These are phyloP conservation scores for Paralichthys olivaceus DNA, from an alignment of 2,113 vertebrate species.

Conservation along the genomic window DNA sequence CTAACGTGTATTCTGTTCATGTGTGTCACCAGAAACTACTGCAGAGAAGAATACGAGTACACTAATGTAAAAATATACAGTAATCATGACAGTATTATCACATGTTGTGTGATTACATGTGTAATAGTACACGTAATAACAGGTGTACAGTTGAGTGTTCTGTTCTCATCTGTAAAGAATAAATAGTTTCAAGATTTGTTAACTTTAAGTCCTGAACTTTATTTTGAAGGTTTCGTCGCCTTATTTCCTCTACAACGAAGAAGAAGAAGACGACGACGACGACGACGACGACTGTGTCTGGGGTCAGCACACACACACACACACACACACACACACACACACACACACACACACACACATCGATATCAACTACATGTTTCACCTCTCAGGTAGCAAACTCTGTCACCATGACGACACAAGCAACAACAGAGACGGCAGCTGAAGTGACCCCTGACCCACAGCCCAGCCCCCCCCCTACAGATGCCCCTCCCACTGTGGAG, in stretches of 20 bases:
- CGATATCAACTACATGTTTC: not conserved
- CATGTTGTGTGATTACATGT: too few species aligned
- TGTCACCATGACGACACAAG: constrained; percentile 13
- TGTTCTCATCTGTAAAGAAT: too few species aligned
- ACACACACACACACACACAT: not conserved
- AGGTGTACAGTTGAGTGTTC: too few species aligned
- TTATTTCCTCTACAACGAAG: constrained; percentile 71
- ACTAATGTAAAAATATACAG: too few species aligned
- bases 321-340: not conserved
- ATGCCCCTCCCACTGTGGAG: constrained; percentile 19
- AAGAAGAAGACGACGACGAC: constrained; percentile 61
- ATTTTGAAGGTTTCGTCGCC: constrained; percentile 68
- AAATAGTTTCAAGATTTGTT: too few species aligned
- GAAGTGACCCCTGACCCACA: not conserved
- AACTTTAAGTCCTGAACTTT: not conserved
- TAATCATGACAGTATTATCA: too few species aligned
- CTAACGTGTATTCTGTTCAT: not conserved
- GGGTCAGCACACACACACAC: not conserved
- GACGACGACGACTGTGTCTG: constrained; percentile 39
- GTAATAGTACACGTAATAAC: too few species aligned
- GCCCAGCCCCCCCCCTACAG: not conserved
- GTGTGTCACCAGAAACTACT: constrained; percentile 32
- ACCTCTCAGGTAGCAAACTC: constrained; percentile 16
- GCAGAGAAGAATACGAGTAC: too few species aligned
- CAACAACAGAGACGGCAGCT: not conserved